Evolutionary conservation across 92 coral and sea anemone genomes (phyloP), one percentile per base, ranked within the genome.

Genomic region (Ricordea florida): DNA sequence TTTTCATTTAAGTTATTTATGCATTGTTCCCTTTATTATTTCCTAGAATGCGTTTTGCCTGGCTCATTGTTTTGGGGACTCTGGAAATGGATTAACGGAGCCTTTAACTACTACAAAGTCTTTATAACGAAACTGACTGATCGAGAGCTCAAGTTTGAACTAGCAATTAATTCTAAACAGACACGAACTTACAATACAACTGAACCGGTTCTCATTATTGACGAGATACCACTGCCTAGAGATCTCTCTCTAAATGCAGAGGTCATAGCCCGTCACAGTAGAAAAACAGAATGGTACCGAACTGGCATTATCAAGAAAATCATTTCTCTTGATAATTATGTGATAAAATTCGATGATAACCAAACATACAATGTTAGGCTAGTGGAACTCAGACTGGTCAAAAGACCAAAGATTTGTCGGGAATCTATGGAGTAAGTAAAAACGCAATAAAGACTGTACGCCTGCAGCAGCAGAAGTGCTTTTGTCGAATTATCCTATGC

Each of bases 61-160:
- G 74, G 74, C 6, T 48, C 59, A 24, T 10, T 33, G 41, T 14
- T 66, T 14, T 66, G 74, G 74, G 60, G 74, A 48, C 34, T 49
- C 2, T 66, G 74, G 74, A 1, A 0, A 1, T 2, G 8, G 15
- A 13, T 4, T 4, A 0, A 2, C 0, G 16, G 25, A 5, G 3
- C 10, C 10, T 1, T 0, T 1, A 24, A n/a, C 61, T 66, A 49
- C 74, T 66, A 5, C 60, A 14, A 20, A 15, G 61, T 18, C 8
- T 20, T 21, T 26, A 49, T 66, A 33, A 66, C 60, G 15, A 47
- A 24, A 10, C 32, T 66, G 16, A 34, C 13, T 36, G 15, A 8
- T 25, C 47, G 34, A 11, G 46, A 32, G 33, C 6, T 66, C 22
- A 34, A 66, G 4, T 66, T 66, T 2, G 60, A 5, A 21, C 18